These are phyloP conservation scores for Acrocephalus kingi DNA, from an alignment of 2,113 vertebrate species.

Conservation along the genomic window DNA sequence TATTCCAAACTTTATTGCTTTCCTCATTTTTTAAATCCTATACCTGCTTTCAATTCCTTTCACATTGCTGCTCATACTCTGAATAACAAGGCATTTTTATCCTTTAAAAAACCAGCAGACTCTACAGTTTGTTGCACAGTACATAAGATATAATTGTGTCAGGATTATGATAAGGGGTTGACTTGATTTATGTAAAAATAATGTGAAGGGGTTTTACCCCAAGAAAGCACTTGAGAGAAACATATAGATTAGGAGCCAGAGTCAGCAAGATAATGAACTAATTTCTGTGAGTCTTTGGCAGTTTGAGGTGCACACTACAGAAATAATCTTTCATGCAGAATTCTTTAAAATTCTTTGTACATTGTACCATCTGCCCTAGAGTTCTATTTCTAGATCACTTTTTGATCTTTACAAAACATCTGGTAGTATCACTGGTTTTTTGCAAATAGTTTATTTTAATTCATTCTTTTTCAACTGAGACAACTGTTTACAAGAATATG, in stretches of 20 bases:
- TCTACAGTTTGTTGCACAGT: background rate
- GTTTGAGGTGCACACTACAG: background rate
- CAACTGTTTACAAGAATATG: background rate
- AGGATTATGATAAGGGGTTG: background rate
- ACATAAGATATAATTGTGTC: background rate
- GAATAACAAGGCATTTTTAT: background rate
- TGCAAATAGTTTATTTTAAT: background rate
- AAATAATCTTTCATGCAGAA: background rate
- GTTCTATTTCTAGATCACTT: background rate
- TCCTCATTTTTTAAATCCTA: background rate
- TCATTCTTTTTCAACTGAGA: background rate
- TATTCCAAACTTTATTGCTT: background rate
- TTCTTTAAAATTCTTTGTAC: background rate
- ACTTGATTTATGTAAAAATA: background rate
- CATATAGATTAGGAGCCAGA: background rate
- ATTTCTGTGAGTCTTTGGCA: background rate
- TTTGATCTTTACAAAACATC: background rate
- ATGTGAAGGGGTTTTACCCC: fast-evolving
- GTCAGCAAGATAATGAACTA: background rate
- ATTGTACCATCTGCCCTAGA: background rate
- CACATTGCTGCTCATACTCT: background rate
- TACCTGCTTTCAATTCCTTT: background rate
- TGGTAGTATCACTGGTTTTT: background rate
- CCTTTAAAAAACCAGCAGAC: background rate
- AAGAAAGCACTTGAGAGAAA: background rate